A percentile compares a stretch with the other conserved stretches of the same genome.
Conservation (phyloP, 2,888 invertebrate genomes). For the Drosophila neonasuta region DNA sequence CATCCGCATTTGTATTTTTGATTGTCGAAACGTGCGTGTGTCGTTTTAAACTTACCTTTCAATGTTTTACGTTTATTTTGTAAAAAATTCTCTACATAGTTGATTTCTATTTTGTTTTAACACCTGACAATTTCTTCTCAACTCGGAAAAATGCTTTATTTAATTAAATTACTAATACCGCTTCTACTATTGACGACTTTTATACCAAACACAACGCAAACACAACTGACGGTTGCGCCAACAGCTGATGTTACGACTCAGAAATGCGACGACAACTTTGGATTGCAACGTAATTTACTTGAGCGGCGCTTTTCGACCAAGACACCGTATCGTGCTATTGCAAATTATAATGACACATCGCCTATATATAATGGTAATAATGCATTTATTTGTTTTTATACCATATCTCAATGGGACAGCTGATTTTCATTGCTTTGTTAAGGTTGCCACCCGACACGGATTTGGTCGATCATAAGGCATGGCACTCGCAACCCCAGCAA, state of each 20-base stretch:
- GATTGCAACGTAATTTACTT: conserved; percentile 79
- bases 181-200: conserved; percentile 30
- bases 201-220: conserved; percentile 10
- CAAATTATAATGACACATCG: conserved; percentile 85
- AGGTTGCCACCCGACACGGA: conserved; percentile 87
- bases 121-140: conserved; percentile 65
- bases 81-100: conserved; percentile 22
- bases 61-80: conserved; percentile 51
- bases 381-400: conserved; percentile 13
- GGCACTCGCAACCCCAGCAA: conserved; percentile 89
- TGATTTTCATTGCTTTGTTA: conserved; percentile 31
- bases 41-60: conserved; percentile 34
- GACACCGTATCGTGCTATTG: conserved; percentile 88
- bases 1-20: background rate
- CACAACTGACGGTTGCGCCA: conserved; percentile 10
- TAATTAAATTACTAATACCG: conserved; percentile 19
- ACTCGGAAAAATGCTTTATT: conserved; percentile 60
- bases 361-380: conserved; percentile 85
- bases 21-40: conserved; percentile 21
- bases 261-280: conserved; percentile 50
- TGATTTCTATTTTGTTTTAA: conserved; percentile 22
- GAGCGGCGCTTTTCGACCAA: conserved; percentile 85
- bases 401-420: conserved; percentile 25
- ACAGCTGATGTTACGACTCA: conserved; percentile 43
- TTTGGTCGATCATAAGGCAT: conserved; percentile 90